These are phyloP conservation scores for Agrilus mali DNA, from an alignment of 2,888 invertebrate species.

Conservation along the genomic window DNA sequence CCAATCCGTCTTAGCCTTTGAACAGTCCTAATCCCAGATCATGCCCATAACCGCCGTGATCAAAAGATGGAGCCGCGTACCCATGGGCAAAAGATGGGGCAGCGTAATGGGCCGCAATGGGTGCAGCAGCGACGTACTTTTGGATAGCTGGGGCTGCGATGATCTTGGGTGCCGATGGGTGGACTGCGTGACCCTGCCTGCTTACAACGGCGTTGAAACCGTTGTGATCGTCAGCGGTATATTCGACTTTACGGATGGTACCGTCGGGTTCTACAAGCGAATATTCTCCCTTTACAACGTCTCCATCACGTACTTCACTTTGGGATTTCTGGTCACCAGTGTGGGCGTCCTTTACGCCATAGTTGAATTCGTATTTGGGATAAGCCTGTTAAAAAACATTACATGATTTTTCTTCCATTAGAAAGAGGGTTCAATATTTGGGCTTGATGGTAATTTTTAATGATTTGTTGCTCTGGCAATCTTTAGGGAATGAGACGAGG, in stretches of 20 bases:
- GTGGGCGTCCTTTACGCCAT: slow-evolving; percentile 43
- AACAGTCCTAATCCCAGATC: neutral
- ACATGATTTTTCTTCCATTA: neutral
- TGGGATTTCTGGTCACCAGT: slow-evolving; percentile 46
- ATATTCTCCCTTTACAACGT: slow-evolving; percentile 43
- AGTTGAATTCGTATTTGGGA: slow-evolving; percentile 47
- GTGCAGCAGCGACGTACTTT: slow-evolving; percentile 13
- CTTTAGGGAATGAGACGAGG: too few species aligned
- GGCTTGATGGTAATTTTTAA: too few species aligned
- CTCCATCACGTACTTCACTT: slow-evolving; percentile 41
- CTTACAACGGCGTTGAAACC: slow-evolving; percentile 36
- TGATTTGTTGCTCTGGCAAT: too few species aligned
- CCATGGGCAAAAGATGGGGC: slow-evolving; percentile 7
- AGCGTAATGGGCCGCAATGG: slow-evolving; percentile 11
- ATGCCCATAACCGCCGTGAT: slow-evolving; percentile 6
- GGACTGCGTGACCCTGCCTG: slow-evolving; percentile 43
- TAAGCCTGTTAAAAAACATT: slow-evolving; percentile 31
- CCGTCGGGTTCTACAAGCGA: slow-evolving; percentile 45
- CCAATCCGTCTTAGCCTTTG: neutral
- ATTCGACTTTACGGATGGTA: slow-evolving; percentile 42
- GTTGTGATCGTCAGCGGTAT: slow-evolving; percentile 44
- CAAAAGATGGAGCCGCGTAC: slow-evolving; percentile 3
- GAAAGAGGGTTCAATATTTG: too few species aligned
- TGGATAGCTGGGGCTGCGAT: slow-evolving; percentile 16
- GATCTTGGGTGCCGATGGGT: slow-evolving; percentile 30